Conservation (phyloP, 2,797 vertebrate genomes). For the Lutjanus campechanus region DNA sequence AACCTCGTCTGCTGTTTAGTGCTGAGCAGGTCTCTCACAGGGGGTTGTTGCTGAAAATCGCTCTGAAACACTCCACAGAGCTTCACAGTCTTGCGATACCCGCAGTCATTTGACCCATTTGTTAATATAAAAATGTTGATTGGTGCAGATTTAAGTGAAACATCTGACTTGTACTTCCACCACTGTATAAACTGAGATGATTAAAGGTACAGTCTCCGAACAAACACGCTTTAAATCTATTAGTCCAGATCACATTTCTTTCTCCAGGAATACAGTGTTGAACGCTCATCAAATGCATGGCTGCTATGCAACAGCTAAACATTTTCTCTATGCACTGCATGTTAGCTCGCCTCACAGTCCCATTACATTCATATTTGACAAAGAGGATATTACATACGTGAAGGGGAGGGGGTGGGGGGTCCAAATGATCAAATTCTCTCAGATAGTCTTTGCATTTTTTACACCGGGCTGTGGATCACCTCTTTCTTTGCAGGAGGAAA, state of each 20-base stretch:
- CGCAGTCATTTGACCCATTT: not conserved
- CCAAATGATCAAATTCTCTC: constrained; percentile 51
- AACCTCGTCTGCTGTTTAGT: not conserved
- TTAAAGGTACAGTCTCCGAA: constrained; percentile 29
- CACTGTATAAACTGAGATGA: not conserved
- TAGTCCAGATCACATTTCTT: constrained; percentile 35
- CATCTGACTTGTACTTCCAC: not conserved
- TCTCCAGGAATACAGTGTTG: constrained; percentile 10
- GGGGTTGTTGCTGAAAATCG: not conserved
- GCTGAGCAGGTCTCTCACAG: not conserved
- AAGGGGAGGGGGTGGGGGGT: not conserved
- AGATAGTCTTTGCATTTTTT: constrained; percentile 56
- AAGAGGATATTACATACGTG: constrained; percentile 59
- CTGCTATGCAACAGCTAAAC: constrained; percentile 49
- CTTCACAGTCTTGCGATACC: not conserved
- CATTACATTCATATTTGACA: constrained; percentile 70
- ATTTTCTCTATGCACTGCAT: constrained; percentile 22
- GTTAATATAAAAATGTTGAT: not conserved
- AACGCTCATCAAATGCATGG: constrained; percentile 36
- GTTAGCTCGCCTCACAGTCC: constrained; percentile 43
- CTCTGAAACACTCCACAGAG: not conserved
- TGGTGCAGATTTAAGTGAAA: constrained; percentile 1
- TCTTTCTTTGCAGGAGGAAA: constrained; percentile 50
- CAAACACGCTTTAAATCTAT: constrained; percentile 29
- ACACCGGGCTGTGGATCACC: constrained; percentile 3